Conservation (phyloP, 2,113 vertebrate species). For the Bujurquina vittata region DNA sequence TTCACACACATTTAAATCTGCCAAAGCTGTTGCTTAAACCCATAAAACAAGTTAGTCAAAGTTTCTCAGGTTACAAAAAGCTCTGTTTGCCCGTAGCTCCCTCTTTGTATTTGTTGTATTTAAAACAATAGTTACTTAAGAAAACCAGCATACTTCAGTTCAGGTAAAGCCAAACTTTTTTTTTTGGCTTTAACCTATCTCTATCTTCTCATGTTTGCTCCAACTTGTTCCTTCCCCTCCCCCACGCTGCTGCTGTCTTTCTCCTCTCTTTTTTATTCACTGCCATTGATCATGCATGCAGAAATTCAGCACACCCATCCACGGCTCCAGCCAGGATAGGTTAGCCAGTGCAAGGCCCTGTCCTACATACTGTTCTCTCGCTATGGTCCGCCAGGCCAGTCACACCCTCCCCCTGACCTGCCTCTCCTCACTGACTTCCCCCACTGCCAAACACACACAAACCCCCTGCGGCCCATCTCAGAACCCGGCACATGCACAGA, state of each 20-base stretch:
- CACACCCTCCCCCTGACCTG: conserved; percentile 67
- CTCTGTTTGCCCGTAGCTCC: not conserved
- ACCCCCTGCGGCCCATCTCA: conserved; percentile 50
- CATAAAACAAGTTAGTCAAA: conserved; percentile 28
- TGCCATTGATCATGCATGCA: conserved; percentile 85
- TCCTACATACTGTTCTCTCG: conserved; percentile 82
- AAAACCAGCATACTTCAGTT: not conserved
- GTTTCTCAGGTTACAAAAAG: conserved; percentile 10
- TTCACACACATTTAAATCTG: conserved; percentile 3
- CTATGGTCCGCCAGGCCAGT: conserved; percentile 70
- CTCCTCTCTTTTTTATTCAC: conserved; percentile 74
- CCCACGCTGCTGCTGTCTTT: conserved; percentile 51
- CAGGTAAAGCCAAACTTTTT: not conserved
- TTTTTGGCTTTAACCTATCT: not conserved
- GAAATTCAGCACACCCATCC: conserved; percentile 81
- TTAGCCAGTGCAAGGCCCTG: conserved; percentile 72
- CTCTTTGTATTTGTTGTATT: not conserved
- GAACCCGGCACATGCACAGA: conserved; percentile 58
- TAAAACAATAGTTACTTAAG: not conserved
- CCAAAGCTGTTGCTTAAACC: conserved; percentile 11
- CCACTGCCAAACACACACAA: conserved; percentile 27
- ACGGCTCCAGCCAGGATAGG: conserved; percentile 73
- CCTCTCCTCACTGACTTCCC: conserved; percentile 39
- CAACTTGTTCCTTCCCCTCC: conserved; percentile 58
- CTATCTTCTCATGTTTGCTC: conserved; percentile 38